Percentiles rank a stretch among this genome's conserved stretches.
These are phyloP conservation scores for Halyomorpha halys DNA, from an alignment of 1,140 invertebrate species.

Conservation along the genomic window DNA sequence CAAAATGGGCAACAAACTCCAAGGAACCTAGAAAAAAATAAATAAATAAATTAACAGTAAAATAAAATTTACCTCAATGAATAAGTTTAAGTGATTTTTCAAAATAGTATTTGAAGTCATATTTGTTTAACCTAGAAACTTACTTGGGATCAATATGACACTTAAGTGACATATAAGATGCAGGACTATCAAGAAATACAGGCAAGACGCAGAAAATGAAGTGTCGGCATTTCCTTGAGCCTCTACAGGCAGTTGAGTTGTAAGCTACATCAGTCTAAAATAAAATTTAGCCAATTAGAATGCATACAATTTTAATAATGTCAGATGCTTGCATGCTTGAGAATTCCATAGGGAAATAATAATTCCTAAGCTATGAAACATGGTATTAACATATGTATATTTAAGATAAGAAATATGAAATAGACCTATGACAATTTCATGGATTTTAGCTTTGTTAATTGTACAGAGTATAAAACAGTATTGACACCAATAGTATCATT, in stretches of 20 bases:
- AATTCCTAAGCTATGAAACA: no score
- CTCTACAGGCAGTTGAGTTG: neutral
- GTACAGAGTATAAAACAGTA: neutral
- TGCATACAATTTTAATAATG: neutral
- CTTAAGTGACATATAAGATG: neutral
- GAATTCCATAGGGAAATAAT: no score
- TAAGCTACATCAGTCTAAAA: neutral
- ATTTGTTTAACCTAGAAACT: neutral
- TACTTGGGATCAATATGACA: slow-evolving; percentile 5
- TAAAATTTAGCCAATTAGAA: neutral
- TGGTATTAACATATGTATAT: no score
- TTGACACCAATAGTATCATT: neutral
- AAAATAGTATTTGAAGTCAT: neutral
- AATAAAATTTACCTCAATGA: neutral
- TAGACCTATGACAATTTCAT: no score
- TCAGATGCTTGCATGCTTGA: no score
- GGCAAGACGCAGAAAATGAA: neutral
- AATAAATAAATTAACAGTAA: neutral
- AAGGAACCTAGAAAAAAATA: neutral
- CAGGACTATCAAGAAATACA: neutral
- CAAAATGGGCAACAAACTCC: neutral
- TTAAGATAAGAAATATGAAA: no score
- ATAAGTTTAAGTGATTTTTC: neutral
- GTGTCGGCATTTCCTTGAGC: neutral
- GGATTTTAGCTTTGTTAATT: neutral